Conservation (phyloP, 2,113 vertebrate genomes). For the Nyctibius bracteatus region DNA sequence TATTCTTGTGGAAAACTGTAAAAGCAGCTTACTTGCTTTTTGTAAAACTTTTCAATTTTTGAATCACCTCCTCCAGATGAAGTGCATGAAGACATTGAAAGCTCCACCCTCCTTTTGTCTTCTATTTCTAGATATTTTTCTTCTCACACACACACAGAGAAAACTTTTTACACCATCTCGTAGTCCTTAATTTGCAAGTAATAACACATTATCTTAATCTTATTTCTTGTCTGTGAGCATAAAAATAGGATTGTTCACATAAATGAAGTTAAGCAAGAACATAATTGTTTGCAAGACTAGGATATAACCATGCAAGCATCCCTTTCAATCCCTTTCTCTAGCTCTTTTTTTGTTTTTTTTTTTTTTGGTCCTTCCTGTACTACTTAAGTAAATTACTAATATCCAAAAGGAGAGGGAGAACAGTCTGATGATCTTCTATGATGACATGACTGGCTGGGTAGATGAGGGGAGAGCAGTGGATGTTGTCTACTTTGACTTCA, state of each 20-base stretch:
- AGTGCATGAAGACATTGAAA: background rate
- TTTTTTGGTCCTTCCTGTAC: background rate
- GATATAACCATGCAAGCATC: background rate
- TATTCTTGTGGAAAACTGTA: background rate
- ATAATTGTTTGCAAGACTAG: background rate
- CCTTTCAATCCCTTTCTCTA: background rate
- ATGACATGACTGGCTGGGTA: no score
- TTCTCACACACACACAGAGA: background rate
- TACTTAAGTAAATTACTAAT: background rate
- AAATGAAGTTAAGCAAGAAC: background rate
- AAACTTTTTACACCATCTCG: background rate
- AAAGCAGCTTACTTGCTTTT: background rate
- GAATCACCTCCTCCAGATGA: background rate
- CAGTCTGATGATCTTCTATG: no score
- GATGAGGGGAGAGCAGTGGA: no score
- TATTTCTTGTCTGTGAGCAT: background rate
- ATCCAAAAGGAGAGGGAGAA: background rate
- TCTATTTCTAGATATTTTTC: background rate
- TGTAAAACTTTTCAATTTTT: background rate
- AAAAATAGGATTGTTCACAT: background rate
- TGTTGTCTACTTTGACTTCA: no score
- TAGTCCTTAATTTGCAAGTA: background rate
- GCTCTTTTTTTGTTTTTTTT: background rate
- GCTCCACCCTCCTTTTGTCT: background rate
- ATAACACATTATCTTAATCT: background rate